Evolutionary conservation across 2,888 invertebrate genomes (phyloP), one percentile per base, ranked within the genome.

Genomic region (Patella ulyssiponensis): DNA sequence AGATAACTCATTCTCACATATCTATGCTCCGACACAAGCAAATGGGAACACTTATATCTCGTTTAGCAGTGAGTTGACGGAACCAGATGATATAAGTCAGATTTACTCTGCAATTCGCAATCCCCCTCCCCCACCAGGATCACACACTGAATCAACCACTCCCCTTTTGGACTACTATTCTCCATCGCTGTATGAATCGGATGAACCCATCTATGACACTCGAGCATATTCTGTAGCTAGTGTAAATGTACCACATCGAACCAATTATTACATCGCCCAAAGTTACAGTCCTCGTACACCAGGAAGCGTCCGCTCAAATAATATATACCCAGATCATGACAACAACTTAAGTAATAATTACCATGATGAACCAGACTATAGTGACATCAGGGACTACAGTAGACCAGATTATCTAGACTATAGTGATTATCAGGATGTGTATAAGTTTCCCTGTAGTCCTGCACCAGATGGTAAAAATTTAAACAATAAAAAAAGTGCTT

Each of bases 41-140:
- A 85, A 86, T 52, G 86, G 85, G 44, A 87, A 87, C 81, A 89
- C 88, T 1, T 89, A 89, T 78, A 85, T 89, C n/a, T 89, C 89
- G 73, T 89, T 89, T 78, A 86, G 86, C 79, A 84, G 86, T 17
- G 87, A 88, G 73, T 83, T 85, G 70, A 85, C 86, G 2, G 88
- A 88, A 69, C 86, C 86, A 1, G 87, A 86, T 44, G 85, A 87
- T 15, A 79, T 86, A 74, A 80, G 84, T 58, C 84, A 84, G 58
- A 80, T 84, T n/a, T 86, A 86, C 75, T 77, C 83, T 0, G 69
- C 72, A n/a, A 71, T 76, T 20, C 73, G 79, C 17, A 83, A 82
- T 17, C 80, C 85, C 9, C 44, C 44, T 44, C 80, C 81, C 23
- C 81, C 83, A 77, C 86, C 87, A 71, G 84, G 85, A 20, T 88